Conservation (phyloP, 1,140 invertebrate genomes). For the Habropoda laboriosa region DNA sequence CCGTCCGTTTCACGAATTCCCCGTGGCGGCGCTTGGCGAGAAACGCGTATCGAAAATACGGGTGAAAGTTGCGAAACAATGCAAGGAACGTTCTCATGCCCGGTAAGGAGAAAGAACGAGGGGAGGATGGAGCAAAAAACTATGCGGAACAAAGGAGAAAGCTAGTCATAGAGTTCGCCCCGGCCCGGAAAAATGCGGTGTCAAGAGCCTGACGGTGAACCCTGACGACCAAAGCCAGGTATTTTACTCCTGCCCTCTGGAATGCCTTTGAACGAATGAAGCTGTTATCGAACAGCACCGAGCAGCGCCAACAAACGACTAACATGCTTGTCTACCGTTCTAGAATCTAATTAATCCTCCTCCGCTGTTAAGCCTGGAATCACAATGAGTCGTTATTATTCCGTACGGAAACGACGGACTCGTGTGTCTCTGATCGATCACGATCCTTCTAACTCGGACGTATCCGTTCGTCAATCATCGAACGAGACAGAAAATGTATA, state of each 20-base stretch:
- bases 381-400: neutral
- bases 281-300: conserved; percentile 40
- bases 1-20: conserved; percentile 65
- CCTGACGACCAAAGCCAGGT: conserved; percentile 30
- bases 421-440: neutral
- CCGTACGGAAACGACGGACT: neutral
- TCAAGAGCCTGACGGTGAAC: conserved; percentile 34
- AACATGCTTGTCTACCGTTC: neutral
- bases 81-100: conserved; percentile 56
- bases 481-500: neutral
- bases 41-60: conserved; percentile 53
- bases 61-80: conserved; percentile 78
- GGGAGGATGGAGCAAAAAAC: conserved; percentile 48
- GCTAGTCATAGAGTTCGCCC: conserved; percentile 37
- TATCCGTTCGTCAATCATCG: no score
- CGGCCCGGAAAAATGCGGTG: conserved; percentile 28
- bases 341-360: conserved; percentile 27
- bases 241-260: conserved; percentile 30
- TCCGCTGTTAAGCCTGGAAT: neutral
- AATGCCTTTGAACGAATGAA: conserved; percentile 49
- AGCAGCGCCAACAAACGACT: neutral
- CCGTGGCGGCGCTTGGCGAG: conserved; percentile 36
- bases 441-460: no score
- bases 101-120: conserved; percentile 42
- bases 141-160: conserved; percentile 56